Percentiles rank a stretch among this genome's conserved stretches.
These are phyloP conservation scores for Gorsachius magnificus DNA, from an alignment of 2,797 vertebrate genomes.

Conservation along the genomic window DNA sequence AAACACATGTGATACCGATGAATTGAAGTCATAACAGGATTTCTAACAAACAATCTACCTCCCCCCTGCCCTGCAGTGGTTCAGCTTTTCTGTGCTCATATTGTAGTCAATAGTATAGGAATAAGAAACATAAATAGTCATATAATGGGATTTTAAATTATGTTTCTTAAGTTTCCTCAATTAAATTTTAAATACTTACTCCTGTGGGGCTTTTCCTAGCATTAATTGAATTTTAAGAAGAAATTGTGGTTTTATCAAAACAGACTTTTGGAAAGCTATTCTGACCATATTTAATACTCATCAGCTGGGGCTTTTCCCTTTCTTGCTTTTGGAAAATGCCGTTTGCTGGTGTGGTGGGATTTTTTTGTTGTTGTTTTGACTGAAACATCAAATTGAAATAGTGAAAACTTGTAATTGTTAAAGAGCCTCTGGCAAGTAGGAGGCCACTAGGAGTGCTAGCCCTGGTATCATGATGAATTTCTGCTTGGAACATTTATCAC, in stretches of 20 bases:
- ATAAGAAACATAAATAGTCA: not conserved
- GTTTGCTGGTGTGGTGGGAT: not conserved
- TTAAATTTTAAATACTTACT: not conserved
- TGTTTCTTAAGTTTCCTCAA: not conserved
- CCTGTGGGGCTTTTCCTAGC: not conserved
- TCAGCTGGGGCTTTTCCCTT: not conserved
- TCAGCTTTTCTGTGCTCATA: not conserved
- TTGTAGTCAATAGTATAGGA: not conserved
- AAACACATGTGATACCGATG: not conserved
- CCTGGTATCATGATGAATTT: not conserved
- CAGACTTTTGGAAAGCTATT: not conserved
- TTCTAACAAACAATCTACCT: not conserved
- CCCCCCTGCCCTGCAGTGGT: not conserved
- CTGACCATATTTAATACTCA: not conserved
- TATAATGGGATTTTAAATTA: not conserved
- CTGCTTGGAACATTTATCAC: not conserved
- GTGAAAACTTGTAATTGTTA: not conserved
- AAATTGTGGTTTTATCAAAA: constrained; percentile 13
- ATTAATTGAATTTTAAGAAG: constrained; percentile 3
- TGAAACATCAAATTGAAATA: not conserved
- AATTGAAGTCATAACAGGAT: not conserved
- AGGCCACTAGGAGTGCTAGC: not conserved
- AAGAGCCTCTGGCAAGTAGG: not conserved
- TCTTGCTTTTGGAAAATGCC: not conserved
- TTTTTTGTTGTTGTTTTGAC: not conserved